Conservation (phyloP, 2,113 vertebrate genomes). For the Atlantisia rogersi region DNA sequence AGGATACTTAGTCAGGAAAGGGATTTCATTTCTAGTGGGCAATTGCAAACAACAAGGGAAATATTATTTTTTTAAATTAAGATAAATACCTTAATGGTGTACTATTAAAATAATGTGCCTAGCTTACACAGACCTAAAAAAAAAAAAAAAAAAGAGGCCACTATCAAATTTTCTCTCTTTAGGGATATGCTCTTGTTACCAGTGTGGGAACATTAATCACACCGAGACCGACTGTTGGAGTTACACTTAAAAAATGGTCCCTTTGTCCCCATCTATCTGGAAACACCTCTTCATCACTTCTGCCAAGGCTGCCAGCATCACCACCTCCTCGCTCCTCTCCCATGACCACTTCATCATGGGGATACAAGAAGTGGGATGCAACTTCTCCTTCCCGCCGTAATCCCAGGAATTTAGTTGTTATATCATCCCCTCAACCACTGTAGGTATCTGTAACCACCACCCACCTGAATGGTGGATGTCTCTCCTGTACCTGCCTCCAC, state of each 20-base stretch:
- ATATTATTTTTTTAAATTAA: conserved; percentile 66
- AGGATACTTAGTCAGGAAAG: not conserved
- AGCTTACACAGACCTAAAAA: not conserved
- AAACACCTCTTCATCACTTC: not conserved
- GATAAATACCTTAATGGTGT: conserved; percentile 56
- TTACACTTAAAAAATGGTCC: not conserved
- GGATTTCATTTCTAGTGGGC: conserved; percentile 51
- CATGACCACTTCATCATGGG: fast-evolving
- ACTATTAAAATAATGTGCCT: conserved; percentile 47
- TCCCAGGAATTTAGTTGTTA: not conserved
- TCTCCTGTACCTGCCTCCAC: not conserved
- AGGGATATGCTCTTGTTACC: not conserved
- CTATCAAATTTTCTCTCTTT: conserved; percentile 15
- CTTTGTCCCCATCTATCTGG: not conserved
- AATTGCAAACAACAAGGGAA: conserved; percentile 62
- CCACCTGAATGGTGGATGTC: not conserved
- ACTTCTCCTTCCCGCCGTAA: not conserved
- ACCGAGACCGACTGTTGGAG: not conserved
- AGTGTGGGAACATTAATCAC: not conserved
- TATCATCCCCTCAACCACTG: not conserved
- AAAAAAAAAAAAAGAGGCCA: conserved; percentile 2
- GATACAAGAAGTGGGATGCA: not conserved
- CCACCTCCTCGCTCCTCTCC: not conserved
- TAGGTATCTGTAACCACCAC: fast-evolving
- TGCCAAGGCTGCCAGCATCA: not conserved